Percentiles rank a stretch among this genome's conserved stretches.
phyloP scores from a whole-genome alignment of 2,113 vertebrate species.

The Varanus salvator region DNA sequence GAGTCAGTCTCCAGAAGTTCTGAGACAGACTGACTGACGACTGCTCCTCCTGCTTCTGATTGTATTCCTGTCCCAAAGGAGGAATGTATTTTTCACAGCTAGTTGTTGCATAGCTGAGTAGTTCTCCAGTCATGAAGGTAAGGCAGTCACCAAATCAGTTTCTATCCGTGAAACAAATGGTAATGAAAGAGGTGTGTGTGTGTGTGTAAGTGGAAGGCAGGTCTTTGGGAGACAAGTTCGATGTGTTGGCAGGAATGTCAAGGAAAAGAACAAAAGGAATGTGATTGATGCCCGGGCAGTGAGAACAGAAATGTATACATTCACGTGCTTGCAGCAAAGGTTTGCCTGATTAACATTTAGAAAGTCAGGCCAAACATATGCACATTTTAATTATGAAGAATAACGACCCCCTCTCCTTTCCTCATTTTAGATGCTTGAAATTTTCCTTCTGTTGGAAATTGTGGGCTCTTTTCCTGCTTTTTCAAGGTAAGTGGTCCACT shows the following conservation, averaged over 20 bases:
- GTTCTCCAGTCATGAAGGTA: slow-evolving; percentile 78
- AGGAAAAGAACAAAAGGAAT: neutral
- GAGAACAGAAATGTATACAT: neutral
- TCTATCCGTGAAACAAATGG: slow-evolving; percentile 46
- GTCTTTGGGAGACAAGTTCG: slow-evolving; percentile 37
- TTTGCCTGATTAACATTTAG: neutral
- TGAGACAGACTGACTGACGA: slow-evolving; percentile 42
- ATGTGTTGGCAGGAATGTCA: neutral
- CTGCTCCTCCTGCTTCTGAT: slow-evolving; percentile 42
- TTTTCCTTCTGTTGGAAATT: slow-evolving; percentile 73
- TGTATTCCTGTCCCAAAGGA: neutral
- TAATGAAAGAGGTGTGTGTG: slow-evolving; percentile 55
- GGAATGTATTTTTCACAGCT: slow-evolving; percentile 36
- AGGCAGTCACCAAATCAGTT: slow-evolving; percentile 57
- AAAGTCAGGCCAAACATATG: neutral
- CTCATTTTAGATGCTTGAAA: slow-evolving; percentile 56
- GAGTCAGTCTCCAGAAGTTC: slow-evolving; percentile 24
- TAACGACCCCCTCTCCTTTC: slow-evolving; percentile 35
- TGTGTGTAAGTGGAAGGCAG: neutral
- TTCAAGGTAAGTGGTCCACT: slow-evolving; percentile 67
- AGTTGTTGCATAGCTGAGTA: slow-evolving; percentile 48
- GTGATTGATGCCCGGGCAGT: slow-evolving; percentile 5
- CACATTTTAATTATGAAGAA: slow-evolving; percentile 15
- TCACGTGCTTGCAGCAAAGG: slow-evolving; percentile 10
- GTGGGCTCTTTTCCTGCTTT: slow-evolving; percentile 55